Conservation (phyloP, 2,888 invertebrate species). For the Cerceris ruficornis region DNA sequence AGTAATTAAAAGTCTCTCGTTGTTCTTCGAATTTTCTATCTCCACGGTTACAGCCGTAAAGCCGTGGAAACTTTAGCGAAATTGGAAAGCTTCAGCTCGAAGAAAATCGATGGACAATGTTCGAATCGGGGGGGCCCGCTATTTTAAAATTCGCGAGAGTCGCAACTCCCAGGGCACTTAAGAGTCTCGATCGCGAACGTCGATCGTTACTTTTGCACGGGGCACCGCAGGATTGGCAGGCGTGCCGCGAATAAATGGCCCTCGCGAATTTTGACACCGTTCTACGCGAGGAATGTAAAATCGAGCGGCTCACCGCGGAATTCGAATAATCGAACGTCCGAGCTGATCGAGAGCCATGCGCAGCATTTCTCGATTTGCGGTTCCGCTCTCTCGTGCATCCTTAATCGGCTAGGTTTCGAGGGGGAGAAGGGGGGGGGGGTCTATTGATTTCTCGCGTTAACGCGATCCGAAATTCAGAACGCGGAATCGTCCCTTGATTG, state of each 20-base stretch:
- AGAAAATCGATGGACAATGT: too few relatives aligned
- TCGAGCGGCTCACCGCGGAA: conserved; percentile 24
- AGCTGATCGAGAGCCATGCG: conserved; percentile 24
- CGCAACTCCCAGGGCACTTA: too few relatives aligned
- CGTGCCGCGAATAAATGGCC: neutral
- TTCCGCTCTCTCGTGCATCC: conserved; percentile 46
- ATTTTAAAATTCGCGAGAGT: too few relatives aligned
- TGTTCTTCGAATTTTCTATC: too few relatives aligned
- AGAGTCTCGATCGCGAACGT: neutral
- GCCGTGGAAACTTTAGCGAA: too few relatives aligned
- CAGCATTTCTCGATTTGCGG: conserved; percentile 44
- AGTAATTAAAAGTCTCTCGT: too few relatives aligned
- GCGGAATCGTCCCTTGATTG: conserved; percentile 52
- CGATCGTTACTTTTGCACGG: neutral
- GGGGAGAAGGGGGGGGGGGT: conserved; percentile 13
- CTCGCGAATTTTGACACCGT: conserved; percentile 8
- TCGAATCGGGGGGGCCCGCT: too few relatives aligned
- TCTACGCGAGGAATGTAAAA: conserved; percentile 25
- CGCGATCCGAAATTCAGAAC: conserved; percentile 56
- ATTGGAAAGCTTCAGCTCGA: too few relatives aligned
- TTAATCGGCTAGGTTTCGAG: conserved; percentile 48
- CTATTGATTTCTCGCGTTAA: conserved; percentile 58
- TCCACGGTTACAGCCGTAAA: too few relatives aligned
- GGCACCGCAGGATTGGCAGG: neutral
- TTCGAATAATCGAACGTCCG: conserved; percentile 38